phyloP scores from a whole-genome alignment of 2,113 vertebrate genomes.

The Clarias magur region DNA sequence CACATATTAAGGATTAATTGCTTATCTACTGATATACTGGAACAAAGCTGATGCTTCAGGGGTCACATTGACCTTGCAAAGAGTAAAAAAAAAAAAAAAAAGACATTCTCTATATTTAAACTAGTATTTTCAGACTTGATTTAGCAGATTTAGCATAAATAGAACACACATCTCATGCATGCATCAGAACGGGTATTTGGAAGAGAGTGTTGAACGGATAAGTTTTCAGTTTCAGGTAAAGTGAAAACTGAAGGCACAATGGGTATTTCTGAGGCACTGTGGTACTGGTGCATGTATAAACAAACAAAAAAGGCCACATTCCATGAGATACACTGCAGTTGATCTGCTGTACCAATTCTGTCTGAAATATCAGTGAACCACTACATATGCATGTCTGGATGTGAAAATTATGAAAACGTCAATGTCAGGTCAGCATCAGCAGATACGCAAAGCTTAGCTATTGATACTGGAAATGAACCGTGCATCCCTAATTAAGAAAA shows the following conservation, averaged over 20 bases:
- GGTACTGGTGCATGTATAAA: not conserved
- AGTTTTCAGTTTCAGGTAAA: not conserved
- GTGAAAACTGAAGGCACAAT: not conserved
- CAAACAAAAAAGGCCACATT: not conserved
- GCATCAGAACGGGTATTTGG: not conserved
- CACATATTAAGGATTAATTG: not conserved
- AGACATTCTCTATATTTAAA: not conserved
- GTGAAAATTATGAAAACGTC: not conserved
- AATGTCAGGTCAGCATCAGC: not conserved
- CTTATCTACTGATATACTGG: slow-evolving; percentile 16
- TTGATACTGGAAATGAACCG: not conserved
- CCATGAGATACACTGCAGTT: not conserved
- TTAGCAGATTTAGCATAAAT: not conserved
- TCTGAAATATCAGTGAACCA: not conserved
- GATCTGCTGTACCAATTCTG: not conserved
- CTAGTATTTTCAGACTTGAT: not conserved
- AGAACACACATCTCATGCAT: not conserved
- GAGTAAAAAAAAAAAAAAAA: not conserved
- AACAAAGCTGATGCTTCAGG: not conserved
- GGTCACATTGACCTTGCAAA: not conserved
- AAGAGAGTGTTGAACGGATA: not conserved
- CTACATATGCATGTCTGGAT: not conserved
- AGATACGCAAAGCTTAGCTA: not conserved
- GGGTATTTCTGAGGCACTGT: not conserved
- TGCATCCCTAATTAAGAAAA: not conserved